Evolutionary conservation across 1,140 invertebrate genomes (phyloP).

Genomic region (Lithobius niger): DNA sequence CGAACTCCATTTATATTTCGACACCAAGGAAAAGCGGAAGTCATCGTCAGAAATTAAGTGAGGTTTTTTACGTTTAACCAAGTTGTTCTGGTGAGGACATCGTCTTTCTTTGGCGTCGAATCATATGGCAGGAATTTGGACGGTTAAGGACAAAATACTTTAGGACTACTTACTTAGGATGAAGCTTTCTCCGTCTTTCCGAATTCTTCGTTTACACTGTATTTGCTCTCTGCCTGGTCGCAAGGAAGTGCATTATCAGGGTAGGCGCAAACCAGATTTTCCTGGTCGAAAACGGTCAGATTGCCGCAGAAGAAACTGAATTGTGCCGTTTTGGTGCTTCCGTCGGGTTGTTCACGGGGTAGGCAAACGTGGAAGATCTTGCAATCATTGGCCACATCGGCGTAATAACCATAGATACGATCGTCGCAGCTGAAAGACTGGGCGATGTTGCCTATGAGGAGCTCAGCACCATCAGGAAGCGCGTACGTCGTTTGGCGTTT

Average conservation of each 20-base stretch:
- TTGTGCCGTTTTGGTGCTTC: neutral
- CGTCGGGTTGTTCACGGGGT: conserved; percentile 19
- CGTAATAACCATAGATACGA: conserved; percentile 25
- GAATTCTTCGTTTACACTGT: neutral
- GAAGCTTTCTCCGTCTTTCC: neutral
- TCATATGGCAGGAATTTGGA: too few species aligned
- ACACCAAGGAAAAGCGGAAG: too few species aligned
- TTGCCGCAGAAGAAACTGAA: conserved; percentile 27
- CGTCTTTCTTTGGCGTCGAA: too few species aligned
- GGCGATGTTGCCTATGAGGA: conserved; percentile 17
- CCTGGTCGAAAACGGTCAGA: conserved; percentile 26
- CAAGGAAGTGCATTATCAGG: conserved; percentile 25
- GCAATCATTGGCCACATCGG: conserved; percentile 26
- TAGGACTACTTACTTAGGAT: too few species aligned
- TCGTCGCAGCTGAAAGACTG: conserved; percentile 21
- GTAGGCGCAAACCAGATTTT: conserved; percentile 24
- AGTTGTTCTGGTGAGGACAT: too few species aligned
- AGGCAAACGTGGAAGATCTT: conserved; percentile 31
- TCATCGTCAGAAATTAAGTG: too few species aligned
- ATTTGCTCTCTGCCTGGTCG: conserved; percentile 15
- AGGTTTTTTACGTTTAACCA: too few species aligned
- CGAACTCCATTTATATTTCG: too few species aligned
- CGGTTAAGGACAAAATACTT: too few species aligned
- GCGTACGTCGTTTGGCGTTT: too few species aligned
- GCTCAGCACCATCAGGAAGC: too few species aligned